Percentiles rank a stretch among this genome's conserved stretches.
Evolutionary conservation across 2,797 vertebrate genomes (phyloP).

Genomic region (Hyperoplus lanceolatus): DNA sequence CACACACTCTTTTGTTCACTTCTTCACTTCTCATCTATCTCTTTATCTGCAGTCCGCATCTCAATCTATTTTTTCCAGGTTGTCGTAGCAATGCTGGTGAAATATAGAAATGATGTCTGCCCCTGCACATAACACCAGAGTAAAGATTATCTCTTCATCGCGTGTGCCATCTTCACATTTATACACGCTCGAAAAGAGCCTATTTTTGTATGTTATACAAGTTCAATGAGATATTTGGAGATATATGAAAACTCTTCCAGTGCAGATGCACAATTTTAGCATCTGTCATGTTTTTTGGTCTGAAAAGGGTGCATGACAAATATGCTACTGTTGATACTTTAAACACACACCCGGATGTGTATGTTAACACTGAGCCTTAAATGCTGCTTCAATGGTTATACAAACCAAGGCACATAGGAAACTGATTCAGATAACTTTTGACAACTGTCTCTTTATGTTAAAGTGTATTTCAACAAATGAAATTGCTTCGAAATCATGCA

Average conservation of each 20-base stretch:
- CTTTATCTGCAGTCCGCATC: conserved; percentile 84
- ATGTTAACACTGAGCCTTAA: background rate
- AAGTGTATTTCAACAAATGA: background rate
- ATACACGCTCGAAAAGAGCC: conserved; percentile 56
- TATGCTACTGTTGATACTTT: conserved; percentile 21
- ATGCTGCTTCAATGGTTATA: background rate
- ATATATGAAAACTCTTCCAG: conserved; percentile 47
- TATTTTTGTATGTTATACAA: conserved; percentile 43
- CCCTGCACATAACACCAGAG: conserved; percentile 69
- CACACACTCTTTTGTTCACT: conserved; percentile 53
- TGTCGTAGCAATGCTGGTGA: conserved; percentile 82
- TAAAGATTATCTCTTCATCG: conserved; percentile 82
- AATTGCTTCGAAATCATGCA: background rate
- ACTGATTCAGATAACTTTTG: background rate
- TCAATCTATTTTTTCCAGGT: conserved; percentile 85
- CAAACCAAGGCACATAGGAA: background rate
- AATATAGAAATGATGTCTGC: conserved; percentile 76
- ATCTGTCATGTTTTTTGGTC: conserved; percentile 36
- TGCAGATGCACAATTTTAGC: conserved; percentile 62
- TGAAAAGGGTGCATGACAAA: conserved; percentile 32
- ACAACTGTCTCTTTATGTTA: background rate
- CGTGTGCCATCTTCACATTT: conserved; percentile 65
- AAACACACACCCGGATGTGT: conserved; percentile 29
- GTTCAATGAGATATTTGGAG: conserved; percentile 61
- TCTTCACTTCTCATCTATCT: conserved; percentile 70